phyloP scores from a whole-genome alignment of 2,113 vertebrate species.

The Nipponia nippon region DNA sequence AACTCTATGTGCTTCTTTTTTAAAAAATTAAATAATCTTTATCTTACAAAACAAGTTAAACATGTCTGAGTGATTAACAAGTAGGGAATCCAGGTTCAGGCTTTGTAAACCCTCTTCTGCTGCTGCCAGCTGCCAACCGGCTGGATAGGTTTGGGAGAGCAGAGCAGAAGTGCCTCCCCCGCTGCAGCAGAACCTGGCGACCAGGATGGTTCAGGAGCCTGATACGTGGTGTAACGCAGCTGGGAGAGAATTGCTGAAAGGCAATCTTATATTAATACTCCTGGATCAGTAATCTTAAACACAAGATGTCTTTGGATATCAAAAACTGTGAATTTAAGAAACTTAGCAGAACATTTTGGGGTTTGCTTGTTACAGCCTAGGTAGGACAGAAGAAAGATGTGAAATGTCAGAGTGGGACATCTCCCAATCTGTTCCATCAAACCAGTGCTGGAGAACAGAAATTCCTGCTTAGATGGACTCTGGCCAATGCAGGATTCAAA shows the following conservation, averaged over 20 bases:
- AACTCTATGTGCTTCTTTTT: not conserved
- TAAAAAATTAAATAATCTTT: not conserved
- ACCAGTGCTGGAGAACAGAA: not conserved
- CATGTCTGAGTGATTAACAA: not conserved
- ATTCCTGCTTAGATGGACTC: not conserved
- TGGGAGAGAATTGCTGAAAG: not conserved
- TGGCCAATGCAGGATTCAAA: not conserved
- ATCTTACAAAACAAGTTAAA: not conserved
- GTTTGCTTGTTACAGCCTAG: not conserved
- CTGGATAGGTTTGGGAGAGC: not conserved
- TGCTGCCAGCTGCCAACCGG: not conserved
- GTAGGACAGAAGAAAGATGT: not conserved
- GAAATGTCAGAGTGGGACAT: not conserved
- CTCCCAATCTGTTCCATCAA: not conserved
- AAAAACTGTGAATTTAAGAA: not conserved
- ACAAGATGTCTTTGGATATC: not conserved
- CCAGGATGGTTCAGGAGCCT: not conserved
- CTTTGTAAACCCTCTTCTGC: not conserved
- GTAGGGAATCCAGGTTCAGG: not conserved
- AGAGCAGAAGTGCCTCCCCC: not conserved
- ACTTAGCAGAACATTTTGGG: not conserved
- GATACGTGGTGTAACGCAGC: accelerated
- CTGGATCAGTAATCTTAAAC: not conserved
- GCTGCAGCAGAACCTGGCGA: not conserved
- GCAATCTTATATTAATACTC: not conserved